phyloP scores from a whole-genome alignment of 30 jellyfish, hydroid and myxozoan genomes.

The Turritopsis rubra region DNA sequence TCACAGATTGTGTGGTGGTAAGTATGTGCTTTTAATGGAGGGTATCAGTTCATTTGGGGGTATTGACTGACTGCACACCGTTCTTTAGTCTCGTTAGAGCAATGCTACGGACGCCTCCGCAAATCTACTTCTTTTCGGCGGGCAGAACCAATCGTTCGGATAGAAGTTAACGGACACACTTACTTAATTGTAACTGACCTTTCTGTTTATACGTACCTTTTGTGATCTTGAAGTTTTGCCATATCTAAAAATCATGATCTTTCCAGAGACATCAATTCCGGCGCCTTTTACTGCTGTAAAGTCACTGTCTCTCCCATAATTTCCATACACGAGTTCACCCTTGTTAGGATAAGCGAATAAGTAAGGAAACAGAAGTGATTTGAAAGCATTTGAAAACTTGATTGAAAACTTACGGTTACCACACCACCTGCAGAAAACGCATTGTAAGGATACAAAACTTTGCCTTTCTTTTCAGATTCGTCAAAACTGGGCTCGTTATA shows the following conservation, averaged over 20 bases:
- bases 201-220: constrained; percentile 33
- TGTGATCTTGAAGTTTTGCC: constrained; percentile 78
- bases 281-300: constrained; percentile 47
- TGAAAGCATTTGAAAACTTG: neutral
- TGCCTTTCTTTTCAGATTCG: constrained; percentile 27
- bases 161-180: too few species aligned
- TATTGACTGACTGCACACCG: too few species aligned
- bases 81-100: too few species aligned
- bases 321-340: constrained; percentile 82
- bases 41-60: too few species aligned
- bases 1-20: too few species aligned
- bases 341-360: neutral
- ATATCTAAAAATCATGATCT: constrained; percentile 70
- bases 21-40: too few species aligned
- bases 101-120: too few species aligned
- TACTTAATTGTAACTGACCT: too few species aligned
- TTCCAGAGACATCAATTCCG: constrained; percentile 59
- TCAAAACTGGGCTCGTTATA: constrained; percentile 17
- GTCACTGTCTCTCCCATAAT: constrained; percentile 66
- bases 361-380: neutral
- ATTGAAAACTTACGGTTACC: constrained; percentile 16
- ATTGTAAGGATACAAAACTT: constrained; percentile 38
- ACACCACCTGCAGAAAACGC: constrained; percentile 35
- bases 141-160: too few species aligned
- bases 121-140: too few species aligned